Conservation (phyloP, 1,140 invertebrate species). For the Lucilia cuprina region DNA sequence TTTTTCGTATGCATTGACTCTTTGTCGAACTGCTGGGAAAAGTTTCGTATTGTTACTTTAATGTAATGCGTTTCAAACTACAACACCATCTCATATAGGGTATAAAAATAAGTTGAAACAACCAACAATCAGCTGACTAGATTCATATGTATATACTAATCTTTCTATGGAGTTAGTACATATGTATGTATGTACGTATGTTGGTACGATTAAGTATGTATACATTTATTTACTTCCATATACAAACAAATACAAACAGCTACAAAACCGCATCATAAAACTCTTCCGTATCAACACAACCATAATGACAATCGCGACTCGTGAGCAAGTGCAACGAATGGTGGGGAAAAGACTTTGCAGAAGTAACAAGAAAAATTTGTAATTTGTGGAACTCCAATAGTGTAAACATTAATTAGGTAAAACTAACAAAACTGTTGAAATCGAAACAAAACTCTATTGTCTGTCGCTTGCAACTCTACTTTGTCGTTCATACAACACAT, state of each 20-base stretch:
- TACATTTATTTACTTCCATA: neutral
- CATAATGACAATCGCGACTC: neutral
- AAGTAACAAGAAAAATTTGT: neutral
- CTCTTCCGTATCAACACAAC: conserved; percentile 18
- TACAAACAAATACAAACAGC: neutral
- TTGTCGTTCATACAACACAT: too few relatives aligned
- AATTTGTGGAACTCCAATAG: neutral
- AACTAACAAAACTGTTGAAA: neutral
- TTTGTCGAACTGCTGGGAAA: too few relatives aligned
- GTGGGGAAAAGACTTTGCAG: neutral
- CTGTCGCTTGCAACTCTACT: neutral
- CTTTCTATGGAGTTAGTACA: neutral
- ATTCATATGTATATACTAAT: neutral
- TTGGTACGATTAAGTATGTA: too few relatives aligned
- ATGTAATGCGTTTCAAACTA: too few relatives aligned
- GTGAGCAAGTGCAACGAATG: neutral
- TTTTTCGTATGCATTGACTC: too few relatives aligned
- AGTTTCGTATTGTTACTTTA: too few relatives aligned
- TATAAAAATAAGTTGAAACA: conserved; percentile 15
- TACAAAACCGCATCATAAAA: conserved; percentile 16
- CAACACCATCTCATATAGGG: too few relatives aligned
- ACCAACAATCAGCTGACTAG: neutral
- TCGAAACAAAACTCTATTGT: neutral
- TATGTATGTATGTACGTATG: neutral
- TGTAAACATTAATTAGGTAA: neutral